These are phyloP conservation scores for Rhynchopsitta pachyrhyncha DNA, from an alignment of 2,113 vertebrate species.

Conservation along the genomic window DNA sequence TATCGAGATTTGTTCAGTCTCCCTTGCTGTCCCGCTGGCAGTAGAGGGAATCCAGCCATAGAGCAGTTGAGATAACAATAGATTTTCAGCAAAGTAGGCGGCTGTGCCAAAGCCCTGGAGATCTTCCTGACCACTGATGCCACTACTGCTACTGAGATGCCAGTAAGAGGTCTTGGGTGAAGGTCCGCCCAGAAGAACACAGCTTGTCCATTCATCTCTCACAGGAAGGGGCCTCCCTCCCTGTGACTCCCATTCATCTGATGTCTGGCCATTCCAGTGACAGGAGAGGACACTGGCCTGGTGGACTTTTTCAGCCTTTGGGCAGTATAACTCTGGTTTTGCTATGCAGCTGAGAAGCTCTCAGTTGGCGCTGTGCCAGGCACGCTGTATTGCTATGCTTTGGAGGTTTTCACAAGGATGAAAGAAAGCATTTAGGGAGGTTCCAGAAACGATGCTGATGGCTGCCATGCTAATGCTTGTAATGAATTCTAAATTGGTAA, in stretches of 20 bases:
- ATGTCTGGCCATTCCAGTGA: neutral
- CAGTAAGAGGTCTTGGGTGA: neutral
- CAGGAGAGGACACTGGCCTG: neutral
- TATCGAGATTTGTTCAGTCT: neutral
- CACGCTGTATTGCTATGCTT: slow-evolving; percentile 46
- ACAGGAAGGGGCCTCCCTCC: neutral
- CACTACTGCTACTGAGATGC: neutral
- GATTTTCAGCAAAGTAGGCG: neutral
- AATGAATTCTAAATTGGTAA: slow-evolving; percentile 69
- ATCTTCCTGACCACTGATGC: neutral
- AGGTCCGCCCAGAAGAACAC: neutral
- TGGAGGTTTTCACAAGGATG: slow-evolving; percentile 52
- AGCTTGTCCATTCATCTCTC: neutral
- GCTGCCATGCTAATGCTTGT: slow-evolving; percentile 67
- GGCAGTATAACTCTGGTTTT: neutral
- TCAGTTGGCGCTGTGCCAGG: neutral
- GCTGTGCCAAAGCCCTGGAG: slow-evolving; percentile 16
- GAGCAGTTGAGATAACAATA: neutral
- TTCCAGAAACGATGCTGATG: slow-evolving; percentile 60
- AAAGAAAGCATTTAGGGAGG: slow-evolving; percentile 66
- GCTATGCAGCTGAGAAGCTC: slow-evolving; percentile 51
- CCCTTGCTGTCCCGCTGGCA: neutral
- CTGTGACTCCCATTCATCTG: neutral
- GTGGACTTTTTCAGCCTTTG: neutral
- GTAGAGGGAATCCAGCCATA: neutral